phyloP scores from a whole-genome alignment of 2,113 vertebrate genomes.

The Rostratula benghalensis region DNA sequence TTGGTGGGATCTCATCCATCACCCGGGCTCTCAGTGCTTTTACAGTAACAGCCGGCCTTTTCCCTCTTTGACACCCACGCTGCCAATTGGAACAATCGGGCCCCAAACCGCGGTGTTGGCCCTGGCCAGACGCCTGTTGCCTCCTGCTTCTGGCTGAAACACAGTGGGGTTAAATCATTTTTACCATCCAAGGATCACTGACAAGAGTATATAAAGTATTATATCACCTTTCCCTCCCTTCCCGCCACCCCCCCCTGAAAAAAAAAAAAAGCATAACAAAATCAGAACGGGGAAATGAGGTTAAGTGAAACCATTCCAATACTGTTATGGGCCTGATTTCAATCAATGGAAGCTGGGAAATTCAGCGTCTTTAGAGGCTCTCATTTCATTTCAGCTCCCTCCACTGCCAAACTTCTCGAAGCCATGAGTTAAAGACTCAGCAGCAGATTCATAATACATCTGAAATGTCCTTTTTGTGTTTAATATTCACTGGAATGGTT shows the following conservation, averaged over 20 bases:
- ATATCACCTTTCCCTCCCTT: neutral
- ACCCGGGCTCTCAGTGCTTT: neutral
- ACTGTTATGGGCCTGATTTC: neutral
- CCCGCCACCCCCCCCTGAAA: no score
- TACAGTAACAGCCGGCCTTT: neutral
- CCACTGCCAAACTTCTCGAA: constrained; percentile 19
- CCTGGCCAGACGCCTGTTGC: neutral
- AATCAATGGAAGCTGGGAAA: constrained; percentile 27
- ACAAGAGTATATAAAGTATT: neutral
- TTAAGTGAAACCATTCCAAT: constrained; percentile 51
- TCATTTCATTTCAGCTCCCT: neutral
- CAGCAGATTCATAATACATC: constrained; percentile 5
- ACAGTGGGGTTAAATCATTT: neutral
- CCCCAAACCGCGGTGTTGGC: neutral
- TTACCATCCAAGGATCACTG: neutral
- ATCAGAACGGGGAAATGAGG: constrained; percentile 21
- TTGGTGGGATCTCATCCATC: neutral
- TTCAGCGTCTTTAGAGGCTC: neutral
- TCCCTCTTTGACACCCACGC: neutral
- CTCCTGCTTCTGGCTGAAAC: neutral
- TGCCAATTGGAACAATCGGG: neutral
- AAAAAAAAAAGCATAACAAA: constrained; percentile 33
- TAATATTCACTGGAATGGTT: constrained; percentile 39
- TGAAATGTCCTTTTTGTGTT: constrained; percentile 45
- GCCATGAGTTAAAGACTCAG: constrained; percentile 34